phyloP scores from a whole-genome alignment of 2,797 vertebrate genomes.

The Pangasius mekongensis region DNA sequence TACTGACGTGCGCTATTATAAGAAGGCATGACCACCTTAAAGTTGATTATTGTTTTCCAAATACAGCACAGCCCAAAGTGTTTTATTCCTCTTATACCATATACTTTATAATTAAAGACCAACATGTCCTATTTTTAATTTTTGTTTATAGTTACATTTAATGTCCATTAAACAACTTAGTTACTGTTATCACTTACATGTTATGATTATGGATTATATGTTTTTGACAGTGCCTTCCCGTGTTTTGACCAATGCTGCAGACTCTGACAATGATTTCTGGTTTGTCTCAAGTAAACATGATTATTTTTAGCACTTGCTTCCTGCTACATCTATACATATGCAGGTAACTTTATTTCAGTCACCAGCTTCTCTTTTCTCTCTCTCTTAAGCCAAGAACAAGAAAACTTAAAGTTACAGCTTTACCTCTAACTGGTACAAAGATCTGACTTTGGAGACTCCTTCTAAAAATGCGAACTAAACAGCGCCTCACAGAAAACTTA shows the following conservation, averaged over 20 bases:
- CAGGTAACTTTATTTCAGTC: not conserved
- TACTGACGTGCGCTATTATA: not conserved
- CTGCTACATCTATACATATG: not conserved
- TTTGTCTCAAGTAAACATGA: not conserved
- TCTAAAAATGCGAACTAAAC: too few relatives aligned
- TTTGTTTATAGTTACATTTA: not conserved
- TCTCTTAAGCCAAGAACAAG: not conserved
- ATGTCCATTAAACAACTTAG: not conserved
- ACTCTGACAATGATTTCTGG: not conserved
- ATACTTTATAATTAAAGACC: too few relatives aligned
- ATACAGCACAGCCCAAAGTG: not conserved
- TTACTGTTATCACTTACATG: not conserved
- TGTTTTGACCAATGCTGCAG: not conserved
- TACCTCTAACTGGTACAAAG: too few relatives aligned
- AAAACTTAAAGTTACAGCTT: not conserved
- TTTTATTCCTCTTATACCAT: not conserved
- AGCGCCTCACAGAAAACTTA: too few relatives aligned
- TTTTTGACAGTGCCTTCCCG: not conserved
- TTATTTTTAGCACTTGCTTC: not conserved
- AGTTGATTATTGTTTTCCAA: not conserved
- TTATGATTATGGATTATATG: not conserved
- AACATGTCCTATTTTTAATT: not conserved
- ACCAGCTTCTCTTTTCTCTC: not conserved
- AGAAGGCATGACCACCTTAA: too few relatives aligned
- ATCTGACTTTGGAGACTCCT: too few relatives aligned